Evolutionary conservation across 2,797 vertebrate genomes (phyloP).

Genomic region (Rhinophrynus dorsalis): DNA sequence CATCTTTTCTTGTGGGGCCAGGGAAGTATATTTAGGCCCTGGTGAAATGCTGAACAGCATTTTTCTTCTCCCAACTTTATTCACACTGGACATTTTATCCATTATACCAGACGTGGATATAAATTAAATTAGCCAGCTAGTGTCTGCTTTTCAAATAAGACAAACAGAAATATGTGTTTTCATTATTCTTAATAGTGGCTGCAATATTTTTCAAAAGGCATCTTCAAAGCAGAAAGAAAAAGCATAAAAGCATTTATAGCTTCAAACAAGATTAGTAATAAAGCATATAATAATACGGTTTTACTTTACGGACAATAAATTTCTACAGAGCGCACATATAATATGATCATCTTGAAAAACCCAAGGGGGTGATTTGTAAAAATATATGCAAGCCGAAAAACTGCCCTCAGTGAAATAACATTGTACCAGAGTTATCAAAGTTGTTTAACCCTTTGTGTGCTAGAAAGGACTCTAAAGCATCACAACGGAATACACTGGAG

Average conservation of each 20-base stretch:
- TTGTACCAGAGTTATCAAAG: too few species aligned
- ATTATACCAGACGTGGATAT: not conserved
- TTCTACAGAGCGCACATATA: not conserved
- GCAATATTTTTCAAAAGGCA: slow-evolving; percentile 3
- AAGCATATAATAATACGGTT: not conserved
- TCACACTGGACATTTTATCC: slow-evolving; percentile 1
- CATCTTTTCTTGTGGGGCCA: slow-evolving; percentile 32
- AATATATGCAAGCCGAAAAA: not conserved
- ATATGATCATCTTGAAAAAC: not conserved
- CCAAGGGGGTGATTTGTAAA: not conserved
- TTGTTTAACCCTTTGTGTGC: too few species aligned
- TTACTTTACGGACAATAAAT: not conserved
- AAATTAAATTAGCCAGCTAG: slow-evolving; percentile 8
- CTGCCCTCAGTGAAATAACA: too few species aligned
- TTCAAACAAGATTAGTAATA: not conserved
- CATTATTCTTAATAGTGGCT: not conserved
- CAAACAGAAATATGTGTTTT: slow-evolving; percentile 25
- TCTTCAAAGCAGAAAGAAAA: not conserved
- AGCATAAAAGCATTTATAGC: not conserved
- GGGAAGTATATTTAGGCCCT: slow-evolving; percentile 32
- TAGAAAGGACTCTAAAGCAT: too few species aligned
- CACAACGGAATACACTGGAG: too few species aligned
- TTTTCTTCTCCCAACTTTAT: slow-evolving; percentile 11
- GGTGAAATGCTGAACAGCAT: slow-evolving; percentile 34
- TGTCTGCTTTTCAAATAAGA: slow-evolving; percentile 15